Base-by-base conservation (phyloP, 2,888 invertebrate species). In the Chloroclystis v-ata region DNA sequence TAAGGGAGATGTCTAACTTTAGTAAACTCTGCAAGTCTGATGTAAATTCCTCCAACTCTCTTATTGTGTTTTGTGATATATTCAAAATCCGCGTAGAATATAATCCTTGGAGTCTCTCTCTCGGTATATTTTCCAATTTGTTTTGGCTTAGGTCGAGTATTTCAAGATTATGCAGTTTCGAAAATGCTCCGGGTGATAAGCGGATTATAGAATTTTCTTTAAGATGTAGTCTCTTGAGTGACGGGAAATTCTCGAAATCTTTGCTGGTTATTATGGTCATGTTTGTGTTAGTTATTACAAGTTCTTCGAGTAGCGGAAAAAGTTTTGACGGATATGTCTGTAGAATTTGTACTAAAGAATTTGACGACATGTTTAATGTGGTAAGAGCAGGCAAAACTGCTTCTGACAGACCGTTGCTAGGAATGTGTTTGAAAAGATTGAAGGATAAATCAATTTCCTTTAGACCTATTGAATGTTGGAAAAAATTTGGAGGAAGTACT, bases 131-230 rank as follows among this genome's bases (percentile, higher is more conserved):
- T 75, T 95, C 94, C 61, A 97, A 85, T 72, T 94, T 93, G 76
- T 97, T 97, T 61, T 92, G 89, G 59, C 95, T 94, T 56, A 97
- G 82, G 78, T 96, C 95, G 45, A 97, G 87, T 8, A 92, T 92
- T 45, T 94, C 88, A 53, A 97, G 88, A 72, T 92, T 92, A 33
- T 92, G 91, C 24, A 96, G 84, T 60, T 92, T 92, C 40, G 92
- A 91, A 72, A 97, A 96, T 41, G 96, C 95, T 29, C 95, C 94
- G 0, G 96, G 95, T 1, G 95, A 95, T 50, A 97, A 90, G 52
- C 94, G 89, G 10, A 93, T 91, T 56, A 96, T 93, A 49, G 91
- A 88, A 77, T 96, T 96, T 60, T 90, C 90, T 28, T 91, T 89
- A 60, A 96, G 79, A 67, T 92, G 92, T 45, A 96, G 89, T 66